These are phyloP conservation scores for Stegana nigrithorax DNA, from an alignment of 2,888 invertebrate species.

Conservation along the genomic window DNA sequence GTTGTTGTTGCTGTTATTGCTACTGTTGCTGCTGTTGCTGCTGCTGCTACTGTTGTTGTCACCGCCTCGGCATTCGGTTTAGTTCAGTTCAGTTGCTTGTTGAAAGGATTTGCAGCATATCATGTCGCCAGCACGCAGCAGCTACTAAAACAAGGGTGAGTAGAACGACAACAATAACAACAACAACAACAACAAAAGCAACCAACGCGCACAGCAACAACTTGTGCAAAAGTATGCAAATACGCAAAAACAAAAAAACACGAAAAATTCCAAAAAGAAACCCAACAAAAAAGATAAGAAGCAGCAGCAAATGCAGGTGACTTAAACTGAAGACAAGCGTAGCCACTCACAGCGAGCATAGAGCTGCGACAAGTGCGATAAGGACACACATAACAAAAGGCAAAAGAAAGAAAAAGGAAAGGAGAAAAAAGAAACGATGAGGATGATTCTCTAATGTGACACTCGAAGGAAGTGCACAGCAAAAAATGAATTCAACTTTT, in stretches of 20 bases:
- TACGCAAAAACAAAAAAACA: slow-evolving; percentile 9
- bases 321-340: background rate
- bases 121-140: slow-evolving; percentile 23
- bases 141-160: slow-evolving; percentile 16
- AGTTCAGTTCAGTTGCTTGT: slow-evolving; percentile 35
- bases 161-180: slow-evolving; percentile 20
- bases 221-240: slow-evolving; percentile 9
- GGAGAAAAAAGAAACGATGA: background rate
- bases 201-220: background rate
- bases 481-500: background rate
- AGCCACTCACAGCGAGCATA: background rate
- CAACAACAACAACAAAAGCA: slow-evolving; percentile 13
- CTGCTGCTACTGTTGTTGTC: too few relatives aligned
- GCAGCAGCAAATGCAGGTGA: background rate
- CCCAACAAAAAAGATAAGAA: background rate
- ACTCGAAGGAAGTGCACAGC: background rate
- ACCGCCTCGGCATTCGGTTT: slow-evolving; percentile 27
- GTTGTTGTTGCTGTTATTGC: slow-evolving; percentile 11
- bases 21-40: slow-evolving; percentile 24
- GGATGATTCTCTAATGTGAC: background rate
- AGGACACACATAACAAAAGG: background rate
- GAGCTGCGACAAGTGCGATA: background rate
- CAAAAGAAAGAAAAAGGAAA: background rate
- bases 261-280: background rate
- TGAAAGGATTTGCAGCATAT: slow-evolving; percentile 40